Evolutionary conservation across 2,797 vertebrate genomes (phyloP).

Genomic region (Scarus forsteni): DNA sequence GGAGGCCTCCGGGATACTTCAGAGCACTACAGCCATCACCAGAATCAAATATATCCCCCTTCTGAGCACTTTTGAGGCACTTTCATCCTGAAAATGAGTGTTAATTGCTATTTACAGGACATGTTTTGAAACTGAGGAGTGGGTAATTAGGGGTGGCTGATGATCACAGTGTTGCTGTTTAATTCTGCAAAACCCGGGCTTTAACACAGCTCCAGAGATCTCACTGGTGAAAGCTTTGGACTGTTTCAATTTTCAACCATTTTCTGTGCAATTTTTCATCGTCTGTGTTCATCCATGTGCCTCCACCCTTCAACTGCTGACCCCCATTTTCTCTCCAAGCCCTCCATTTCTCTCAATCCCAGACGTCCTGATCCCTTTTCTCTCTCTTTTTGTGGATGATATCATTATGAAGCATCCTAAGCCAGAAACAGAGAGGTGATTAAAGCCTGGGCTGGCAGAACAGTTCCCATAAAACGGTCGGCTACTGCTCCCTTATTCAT

Average conservation of each 20-base stretch:
- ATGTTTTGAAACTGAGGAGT: conserved; percentile 51
- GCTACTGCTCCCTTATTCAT: conserved; percentile 51
- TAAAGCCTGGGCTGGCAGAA: conserved; percentile 56
- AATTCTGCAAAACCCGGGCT: conserved; percentile 14
- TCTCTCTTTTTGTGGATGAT: conserved; percentile 40
- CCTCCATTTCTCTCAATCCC: conserved; percentile 29
- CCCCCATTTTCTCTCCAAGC: conserved; percentile 28
- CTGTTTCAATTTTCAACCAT: conserved; percentile 17
- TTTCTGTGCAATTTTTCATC: conserved; percentile 24
- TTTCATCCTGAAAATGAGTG: conserved; percentile 35
- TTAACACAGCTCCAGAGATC: conserved; percentile 26
- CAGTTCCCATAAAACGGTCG: conserved; percentile 39
- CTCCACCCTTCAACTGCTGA: conserved; percentile 15
- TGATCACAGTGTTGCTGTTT: conserved; percentile 28
- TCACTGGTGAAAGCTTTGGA: conserved; percentile 15
- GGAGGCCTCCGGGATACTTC: conserved; percentile 15
- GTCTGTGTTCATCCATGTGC: conserved; percentile 10
- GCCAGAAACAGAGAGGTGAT: conserved; percentile 57
- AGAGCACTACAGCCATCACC: conserved; percentile 27
- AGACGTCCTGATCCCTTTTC: neutral
- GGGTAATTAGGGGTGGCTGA: conserved; percentile 45
- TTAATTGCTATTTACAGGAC: conserved; percentile 68
- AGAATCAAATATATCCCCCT: conserved; percentile 31
- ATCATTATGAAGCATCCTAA: conserved; percentile 53
- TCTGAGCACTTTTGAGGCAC: conserved; percentile 39